Conservation (phyloP, 2,797 vertebrate species). For the Scleropages formosus region DNA sequence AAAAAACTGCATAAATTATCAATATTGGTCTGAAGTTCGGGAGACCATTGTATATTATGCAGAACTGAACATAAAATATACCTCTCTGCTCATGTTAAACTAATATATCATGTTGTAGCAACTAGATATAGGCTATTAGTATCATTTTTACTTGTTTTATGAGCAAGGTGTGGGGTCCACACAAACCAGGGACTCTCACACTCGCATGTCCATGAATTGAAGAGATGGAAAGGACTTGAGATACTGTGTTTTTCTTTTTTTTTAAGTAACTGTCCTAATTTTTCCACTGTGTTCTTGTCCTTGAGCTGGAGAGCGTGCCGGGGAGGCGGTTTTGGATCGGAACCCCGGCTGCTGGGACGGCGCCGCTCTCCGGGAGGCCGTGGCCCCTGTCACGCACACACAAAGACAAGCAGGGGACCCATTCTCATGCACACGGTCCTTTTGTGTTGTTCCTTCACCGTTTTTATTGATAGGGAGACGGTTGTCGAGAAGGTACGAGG, state of each 20-base stretch:
- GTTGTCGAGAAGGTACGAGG: neutral
- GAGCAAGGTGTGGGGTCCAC: no score
- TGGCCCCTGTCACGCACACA: neutral
- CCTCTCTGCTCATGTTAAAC: neutral
- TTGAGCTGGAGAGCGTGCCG: neutral
- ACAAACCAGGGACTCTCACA: no score
- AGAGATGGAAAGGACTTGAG: neutral
- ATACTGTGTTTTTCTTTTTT: neutral
- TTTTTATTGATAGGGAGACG: neutral
- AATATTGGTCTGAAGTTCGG: no score
- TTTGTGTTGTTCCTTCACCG: neutral
- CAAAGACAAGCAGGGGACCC: neutral
- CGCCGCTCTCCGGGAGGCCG: neutral
- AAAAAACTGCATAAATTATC: no score
- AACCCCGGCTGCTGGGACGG: no score
- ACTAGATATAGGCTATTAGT: neutral
- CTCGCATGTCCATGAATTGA: neutral
- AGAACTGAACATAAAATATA: no score
- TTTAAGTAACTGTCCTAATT: neutral
- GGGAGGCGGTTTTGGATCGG: neutral
- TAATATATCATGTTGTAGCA: neutral
- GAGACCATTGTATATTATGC: no score
- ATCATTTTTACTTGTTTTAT: neutral
- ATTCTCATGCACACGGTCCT: constrained; percentile 1
- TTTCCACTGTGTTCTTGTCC: neutral